Conservation (phyloP, 2,888 invertebrate species). For the Thera obeliscata region DNA sequence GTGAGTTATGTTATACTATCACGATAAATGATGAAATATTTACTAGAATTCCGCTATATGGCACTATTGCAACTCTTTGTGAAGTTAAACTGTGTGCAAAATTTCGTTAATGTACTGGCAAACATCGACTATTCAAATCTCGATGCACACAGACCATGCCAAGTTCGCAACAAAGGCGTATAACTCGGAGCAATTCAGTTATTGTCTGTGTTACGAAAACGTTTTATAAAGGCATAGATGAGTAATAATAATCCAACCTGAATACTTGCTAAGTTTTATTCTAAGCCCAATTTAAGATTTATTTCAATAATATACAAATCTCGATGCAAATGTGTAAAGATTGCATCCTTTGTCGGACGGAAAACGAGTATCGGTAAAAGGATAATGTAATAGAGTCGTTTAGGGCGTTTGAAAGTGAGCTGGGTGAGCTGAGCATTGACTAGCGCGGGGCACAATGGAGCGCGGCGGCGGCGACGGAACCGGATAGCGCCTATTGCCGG, state of each 20-base stretch:
- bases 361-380: conserved; percentile 62
- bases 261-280: neutral
- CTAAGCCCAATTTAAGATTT: neutral
- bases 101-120: conserved; percentile 49
- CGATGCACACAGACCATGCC: conserved; percentile 41
- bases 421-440: conserved; percentile 46
- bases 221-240: conserved; percentile 6
- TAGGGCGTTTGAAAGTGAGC: conserved; percentile 57
- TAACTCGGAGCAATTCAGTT: conserved; percentile 30
- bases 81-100: conserved; percentile 52
- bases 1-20: too few species aligned
- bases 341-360: conserved; percentile 43
- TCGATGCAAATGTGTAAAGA: conserved; percentile 10
- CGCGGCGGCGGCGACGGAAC: conserved; percentile 71
- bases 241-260: neutral
- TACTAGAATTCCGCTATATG: neutral
- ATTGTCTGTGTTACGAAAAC: conserved; percentile 32
- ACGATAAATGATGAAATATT: neutral
- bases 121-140: conserved; percentile 43
- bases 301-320: conserved; percentile 23
- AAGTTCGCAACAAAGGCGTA: conserved; percentile 41
- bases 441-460: conserved; percentile 65
- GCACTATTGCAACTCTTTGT: conserved; percentile 42
- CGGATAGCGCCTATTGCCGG: conserved; percentile 84
- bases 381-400: conserved; percentile 74